Conservation (phyloP, 2,888 invertebrate species). For the Eupithecia exiguata region DNA sequence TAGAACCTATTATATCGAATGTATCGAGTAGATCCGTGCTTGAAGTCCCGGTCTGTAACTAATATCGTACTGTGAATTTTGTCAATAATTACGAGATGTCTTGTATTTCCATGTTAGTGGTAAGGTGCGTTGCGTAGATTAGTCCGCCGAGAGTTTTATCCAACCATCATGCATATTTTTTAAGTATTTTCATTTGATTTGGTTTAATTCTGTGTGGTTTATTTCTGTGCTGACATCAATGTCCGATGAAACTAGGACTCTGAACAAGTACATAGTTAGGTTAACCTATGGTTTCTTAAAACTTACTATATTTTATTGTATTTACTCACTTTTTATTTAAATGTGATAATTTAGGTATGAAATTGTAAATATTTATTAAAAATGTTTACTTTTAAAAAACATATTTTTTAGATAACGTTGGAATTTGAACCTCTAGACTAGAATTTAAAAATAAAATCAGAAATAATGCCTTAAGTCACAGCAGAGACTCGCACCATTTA, state of each 20-base stretch:
- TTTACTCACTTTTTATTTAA: conserved; percentile 71
- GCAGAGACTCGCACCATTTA: too few species aligned
- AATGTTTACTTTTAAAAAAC: conserved; percentile 70
- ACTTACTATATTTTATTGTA: conserved; percentile 67
- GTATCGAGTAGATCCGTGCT: not conserved
- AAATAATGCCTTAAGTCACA: not conserved
- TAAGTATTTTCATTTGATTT: conserved; percentile 15
- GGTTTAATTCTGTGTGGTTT: conserved; percentile 5
- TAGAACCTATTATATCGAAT: not conserved
- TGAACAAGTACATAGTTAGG: conserved; percentile 54
- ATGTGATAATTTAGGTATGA: conserved; percentile 71
- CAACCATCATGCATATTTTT: conserved; percentile 1
- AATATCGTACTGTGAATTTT: not conserved
- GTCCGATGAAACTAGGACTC: conserved; percentile 15
- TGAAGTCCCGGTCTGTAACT: not conserved
- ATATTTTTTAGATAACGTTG: conserved; percentile 46
- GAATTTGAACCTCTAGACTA: not conserved
- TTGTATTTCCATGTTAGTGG: not conserved
- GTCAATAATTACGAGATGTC: not conserved
- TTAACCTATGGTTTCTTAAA: conserved; percentile 34
- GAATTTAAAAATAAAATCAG: not conserved
- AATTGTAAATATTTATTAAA: conserved; percentile 81
- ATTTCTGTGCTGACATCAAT: conserved; percentile 17
- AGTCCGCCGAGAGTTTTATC: not conserved
- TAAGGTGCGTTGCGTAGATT: not conserved